phyloP scores from a whole-genome alignment of 2,888 invertebrate species.

The Xestia rhomboidea region DNA sequence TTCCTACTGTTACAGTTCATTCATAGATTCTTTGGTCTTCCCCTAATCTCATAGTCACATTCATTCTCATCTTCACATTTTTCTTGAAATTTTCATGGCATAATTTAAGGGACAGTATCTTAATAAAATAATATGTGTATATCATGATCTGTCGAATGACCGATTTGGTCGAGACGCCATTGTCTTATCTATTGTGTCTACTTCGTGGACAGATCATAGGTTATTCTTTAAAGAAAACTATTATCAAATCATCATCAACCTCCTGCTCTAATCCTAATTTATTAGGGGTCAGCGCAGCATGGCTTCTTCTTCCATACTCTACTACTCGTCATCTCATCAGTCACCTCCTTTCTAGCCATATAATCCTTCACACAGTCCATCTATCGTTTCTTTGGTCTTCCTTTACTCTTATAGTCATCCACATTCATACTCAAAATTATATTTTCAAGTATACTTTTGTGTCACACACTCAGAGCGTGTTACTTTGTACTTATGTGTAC shows the following conservation, averaged over 20 bases:
- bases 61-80: not conserved
- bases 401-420: not conserved
- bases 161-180: no score
- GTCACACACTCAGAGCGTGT: not conserved
- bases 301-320: not conserved
- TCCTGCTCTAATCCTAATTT: not conserved
- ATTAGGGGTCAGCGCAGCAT: not conserved
- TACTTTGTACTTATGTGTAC: not conserved
- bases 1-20: not conserved
- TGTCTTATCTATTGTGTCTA: no score
- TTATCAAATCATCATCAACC: not conserved
- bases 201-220: no score
- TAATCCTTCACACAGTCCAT: not conserved
- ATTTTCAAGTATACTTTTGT: not conserved
- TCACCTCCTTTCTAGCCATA: not conserved
- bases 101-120: no score
- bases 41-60: not conserved
- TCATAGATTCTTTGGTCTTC: not conserved
- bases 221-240: no score
- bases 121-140: no score
- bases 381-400: not conserved
- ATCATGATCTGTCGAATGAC: no score
- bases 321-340: not conserved
- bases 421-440: not conserved
- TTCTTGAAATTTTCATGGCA: not conserved